phyloP scores from a whole-genome alignment of 30 jellyfish, hydroid and myxozoan genomes.

The Cassiopea xamachana region DNA sequence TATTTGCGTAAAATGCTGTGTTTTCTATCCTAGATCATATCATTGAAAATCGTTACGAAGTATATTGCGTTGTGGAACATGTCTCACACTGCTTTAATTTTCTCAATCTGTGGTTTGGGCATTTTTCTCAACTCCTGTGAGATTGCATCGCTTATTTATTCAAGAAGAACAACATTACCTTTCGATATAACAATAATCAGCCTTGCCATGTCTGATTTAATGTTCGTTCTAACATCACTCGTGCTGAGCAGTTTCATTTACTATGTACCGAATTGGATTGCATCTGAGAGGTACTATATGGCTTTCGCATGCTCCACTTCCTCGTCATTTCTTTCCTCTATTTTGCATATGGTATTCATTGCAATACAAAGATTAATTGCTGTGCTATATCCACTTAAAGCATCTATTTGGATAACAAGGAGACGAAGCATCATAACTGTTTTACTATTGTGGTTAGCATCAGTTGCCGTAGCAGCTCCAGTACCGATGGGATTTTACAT shows the following conservation, averaged over 20 bases:
- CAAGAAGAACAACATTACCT: neutral
- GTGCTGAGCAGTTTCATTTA: neutral
- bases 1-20: too few relatives aligned
- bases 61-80: too few relatives aligned
- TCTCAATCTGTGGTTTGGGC: neutral
- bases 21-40: too few relatives aligned
- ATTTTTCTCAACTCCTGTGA: neutral
- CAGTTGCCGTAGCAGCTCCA: neutral
- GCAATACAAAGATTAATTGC: conserved; percentile 27
- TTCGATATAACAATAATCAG: neutral
- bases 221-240: neutral
- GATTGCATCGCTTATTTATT: neutral
- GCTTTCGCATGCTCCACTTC: neutral
- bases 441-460: neutral
- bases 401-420: neutral
- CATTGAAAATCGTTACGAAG: too few relatives aligned
- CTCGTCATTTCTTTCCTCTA: neutral
- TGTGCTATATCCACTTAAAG: neutral
- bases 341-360: conserved; percentile 8
- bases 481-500: neutral
- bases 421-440: neutral
- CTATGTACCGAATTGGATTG: neutral
- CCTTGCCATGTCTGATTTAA: neutral
- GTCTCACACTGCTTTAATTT: too few relatives aligned
- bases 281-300: neutral